These are phyloP conservation scores for Eira barbara DNA, from an alignment of 2,113 vertebrate genomes.

Conservation along the genomic window DNA sequence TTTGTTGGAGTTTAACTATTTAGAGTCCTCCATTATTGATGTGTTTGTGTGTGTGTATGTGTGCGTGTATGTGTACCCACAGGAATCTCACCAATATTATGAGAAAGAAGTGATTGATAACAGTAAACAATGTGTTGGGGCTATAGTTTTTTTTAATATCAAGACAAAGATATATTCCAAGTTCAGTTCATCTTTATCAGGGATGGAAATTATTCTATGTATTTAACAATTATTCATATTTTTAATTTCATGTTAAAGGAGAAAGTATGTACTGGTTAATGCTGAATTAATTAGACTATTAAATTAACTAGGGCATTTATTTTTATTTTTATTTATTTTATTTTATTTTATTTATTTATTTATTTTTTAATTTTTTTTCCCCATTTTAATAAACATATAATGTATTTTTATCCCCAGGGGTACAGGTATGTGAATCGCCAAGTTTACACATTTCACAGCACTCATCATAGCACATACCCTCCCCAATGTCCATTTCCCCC, in stretches of 20 bases:
- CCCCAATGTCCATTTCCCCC: no score
- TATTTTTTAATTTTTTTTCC: no score
- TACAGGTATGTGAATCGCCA: no score
- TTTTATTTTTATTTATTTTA: no score
- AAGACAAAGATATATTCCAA: constrained; percentile 12
- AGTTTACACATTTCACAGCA: no score
- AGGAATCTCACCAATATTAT: not conserved
- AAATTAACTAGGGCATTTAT: constrained; percentile 10
- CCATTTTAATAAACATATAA: no score
- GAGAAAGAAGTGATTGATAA: constrained; percentile 1
- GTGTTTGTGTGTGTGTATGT: not conserved
- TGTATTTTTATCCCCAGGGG: no score
- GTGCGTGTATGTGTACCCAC: not conserved
- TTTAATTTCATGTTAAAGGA: constrained; percentile 32
- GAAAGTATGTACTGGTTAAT: not conserved
- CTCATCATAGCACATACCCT: no score
- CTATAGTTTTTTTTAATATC: constrained; percentile 14
- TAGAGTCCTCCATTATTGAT: not conserved
- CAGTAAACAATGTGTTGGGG: constrained; percentile 17
- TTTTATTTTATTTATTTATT: no score
- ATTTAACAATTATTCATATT: constrained; percentile 39
- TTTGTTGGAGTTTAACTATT: not conserved
- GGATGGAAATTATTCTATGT: not conserved
- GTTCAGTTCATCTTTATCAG: constrained; percentile 1
- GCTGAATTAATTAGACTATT: constrained; percentile 18